Conservation (phyloP, 2,113 vertebrate species). For the rat (Rattus norvegicus) region DNA sequence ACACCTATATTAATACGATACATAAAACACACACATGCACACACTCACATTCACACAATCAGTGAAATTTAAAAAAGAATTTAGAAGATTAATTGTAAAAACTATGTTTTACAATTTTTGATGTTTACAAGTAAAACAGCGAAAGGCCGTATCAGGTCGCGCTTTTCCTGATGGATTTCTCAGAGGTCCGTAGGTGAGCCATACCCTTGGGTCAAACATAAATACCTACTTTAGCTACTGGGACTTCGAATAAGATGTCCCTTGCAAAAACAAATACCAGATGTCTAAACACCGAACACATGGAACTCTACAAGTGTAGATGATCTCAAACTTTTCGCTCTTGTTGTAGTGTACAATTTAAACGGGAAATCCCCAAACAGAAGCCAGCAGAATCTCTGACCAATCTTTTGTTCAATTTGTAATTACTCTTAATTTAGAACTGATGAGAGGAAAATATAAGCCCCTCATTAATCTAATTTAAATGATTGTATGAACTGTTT, state of each 20-base stretch:
- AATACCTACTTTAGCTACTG: background rate
- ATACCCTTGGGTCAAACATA: background rate
- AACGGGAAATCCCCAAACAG: background rate
- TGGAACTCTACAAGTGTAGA: background rate
- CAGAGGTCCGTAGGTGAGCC: background rate
- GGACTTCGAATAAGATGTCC: background rate
- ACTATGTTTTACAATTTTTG: background rate
- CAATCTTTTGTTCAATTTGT: conserved; percentile 21
- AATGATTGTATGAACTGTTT: conserved; percentile 57
- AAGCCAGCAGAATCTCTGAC: background rate
- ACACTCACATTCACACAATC: background rate
- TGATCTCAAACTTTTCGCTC: background rate
- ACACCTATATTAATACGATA: background rate
- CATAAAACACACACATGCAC: background rate
- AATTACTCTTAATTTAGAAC: conserved; percentile 63
- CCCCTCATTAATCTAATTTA: conserved; percentile 68
- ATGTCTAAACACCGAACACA: background rate
- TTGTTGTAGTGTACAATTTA: background rate
- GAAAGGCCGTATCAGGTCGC: rapidly evolving
- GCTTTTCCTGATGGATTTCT: background rate
- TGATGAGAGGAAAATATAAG: conserved; percentile 66
- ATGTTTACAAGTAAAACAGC: background rate
- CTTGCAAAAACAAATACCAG: conserved; percentile 14
- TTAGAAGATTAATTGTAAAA: background rate
- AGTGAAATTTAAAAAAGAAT: background rate